Base-by-base conservation (phyloP, 2,888 invertebrate genomes). In the Cosmia pyralina region DNA sequence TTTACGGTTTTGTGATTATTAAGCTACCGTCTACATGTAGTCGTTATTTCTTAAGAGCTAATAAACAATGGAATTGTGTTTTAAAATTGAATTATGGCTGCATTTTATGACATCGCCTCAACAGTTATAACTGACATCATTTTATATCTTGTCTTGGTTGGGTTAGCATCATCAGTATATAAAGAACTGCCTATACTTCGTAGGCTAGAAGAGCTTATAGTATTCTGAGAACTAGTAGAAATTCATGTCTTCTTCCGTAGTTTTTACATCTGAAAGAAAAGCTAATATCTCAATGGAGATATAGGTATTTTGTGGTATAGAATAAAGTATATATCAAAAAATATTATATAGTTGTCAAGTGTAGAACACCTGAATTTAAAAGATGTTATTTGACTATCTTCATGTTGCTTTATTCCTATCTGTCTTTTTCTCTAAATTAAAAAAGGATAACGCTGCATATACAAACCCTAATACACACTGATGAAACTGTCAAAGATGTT, bases 41-140 rank as follows among this genome's bases (percentile, higher is more conserved):
- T 28, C n/a, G 17, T 59, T 73, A 73, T 58, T 58, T 57, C 15
- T 46, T 72, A 28, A 22, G 19, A 52, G 46, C 11, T 74, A 58
- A 46, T 74, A 65, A 74, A 65, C 38, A 41, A 41, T 28, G 28
- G 28, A 17, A 17, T 48, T 41, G 13, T 19, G 74, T 58, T 75
- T 57, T 58, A 55, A 63, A 75, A 63, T 68, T 57, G 8, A 62
- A 68, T 58, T 34, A 46, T 52, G 50, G 8, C 62, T 38, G 68
- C 44, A 38, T 68, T 75, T 68, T 68, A 75, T 46, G 68, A 63
- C 28, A 75, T 55, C 3, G 22, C 11, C 15, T 28, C 22, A 8
- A 57, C 22, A 46, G 13, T 50, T 11, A 59, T 10, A n/a, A 3
- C 74, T 59, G 65, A 74, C 52, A 19, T 66, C 13, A 74, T 5